Percentiles rank a stretch among this genome's conserved stretches.
Evolutionary conservation across 2,797 vertebrate species (phyloP).

Genomic region (Sebastes umbrosus): DNA sequence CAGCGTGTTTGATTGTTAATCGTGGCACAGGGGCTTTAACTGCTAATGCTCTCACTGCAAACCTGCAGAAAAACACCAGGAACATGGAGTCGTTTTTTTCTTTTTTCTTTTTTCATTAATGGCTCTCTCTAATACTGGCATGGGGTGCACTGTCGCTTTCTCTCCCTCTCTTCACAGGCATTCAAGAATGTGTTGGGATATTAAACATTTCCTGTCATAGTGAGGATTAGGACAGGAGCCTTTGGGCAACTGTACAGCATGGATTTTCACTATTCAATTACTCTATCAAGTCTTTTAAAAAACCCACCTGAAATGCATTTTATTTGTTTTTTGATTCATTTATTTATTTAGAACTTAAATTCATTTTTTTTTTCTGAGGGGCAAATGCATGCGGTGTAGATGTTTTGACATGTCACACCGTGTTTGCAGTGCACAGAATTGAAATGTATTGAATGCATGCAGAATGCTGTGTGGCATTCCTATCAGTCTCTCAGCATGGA

Average conservation of each 20-base stretch:
- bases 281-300: constrained; percentile 53
- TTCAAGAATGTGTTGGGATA: constrained; percentile 76
- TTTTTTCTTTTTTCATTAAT: constrained; percentile 76
- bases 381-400: constrained; percentile 10
- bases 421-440: constrained; percentile 40
- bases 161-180: constrained; percentile 63
- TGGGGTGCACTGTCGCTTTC: constrained; percentile 67
- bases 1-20: constrained; percentile 89
- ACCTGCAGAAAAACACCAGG: constrained; percentile 85
- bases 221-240: constrained; percentile 75
- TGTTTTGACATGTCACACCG: constrained; percentile 48
- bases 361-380: neutral
- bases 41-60: constrained; percentile 85
- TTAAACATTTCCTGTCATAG: constrained; percentile 79
- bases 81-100: constrained; percentile 65
- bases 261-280: constrained; percentile 75
- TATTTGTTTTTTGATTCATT: constrained; percentile 13
- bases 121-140: constrained; percentile 79
- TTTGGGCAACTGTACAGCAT: constrained; percentile 72
- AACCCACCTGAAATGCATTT: constrained; percentile 36
- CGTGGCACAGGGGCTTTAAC: constrained; percentile 84
- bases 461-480: constrained; percentile 76
- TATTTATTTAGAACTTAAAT: constrained; percentile 27
- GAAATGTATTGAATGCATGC: constrained; percentile 64
- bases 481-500: constrained; percentile 73